Percentiles rank a stretch among this genome's conserved stretches.
phyloP scores from a whole-genome alignment of 2,113 vertebrate species.

The Seriola quinqueradiata region DNA sequence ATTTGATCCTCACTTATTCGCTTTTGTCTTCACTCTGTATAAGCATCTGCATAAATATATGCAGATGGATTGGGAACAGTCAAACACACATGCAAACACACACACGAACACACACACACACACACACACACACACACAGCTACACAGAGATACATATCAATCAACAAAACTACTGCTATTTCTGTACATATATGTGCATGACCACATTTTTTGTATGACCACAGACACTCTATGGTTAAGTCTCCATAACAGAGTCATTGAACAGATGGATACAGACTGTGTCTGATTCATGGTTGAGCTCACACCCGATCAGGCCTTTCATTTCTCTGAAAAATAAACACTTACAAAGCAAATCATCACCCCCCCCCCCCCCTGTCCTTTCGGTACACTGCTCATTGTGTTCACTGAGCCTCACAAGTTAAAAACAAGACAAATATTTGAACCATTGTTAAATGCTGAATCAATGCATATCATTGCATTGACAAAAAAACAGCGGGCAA shows the following conservation, averaged over 20 bases:
- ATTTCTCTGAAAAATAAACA: constrained; percentile 54
- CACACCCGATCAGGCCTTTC: constrained; percentile 44
- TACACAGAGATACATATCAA: background rate
- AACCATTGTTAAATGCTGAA: background rate
- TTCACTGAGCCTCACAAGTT: constrained; percentile 11
- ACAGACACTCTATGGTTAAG: background rate
- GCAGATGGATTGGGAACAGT: constrained; percentile 2
- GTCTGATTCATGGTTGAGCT: constrained; percentile 53
- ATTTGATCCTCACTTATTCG: background rate
- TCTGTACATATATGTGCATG: background rate
- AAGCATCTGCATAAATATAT: background rate
- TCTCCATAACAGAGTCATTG: constrained; percentile 14
- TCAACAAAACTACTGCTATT: background rate
- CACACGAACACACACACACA: no score
- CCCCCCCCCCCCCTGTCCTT: background rate
- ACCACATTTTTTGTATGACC: background rate
- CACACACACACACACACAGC: no score
- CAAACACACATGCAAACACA: background rate
- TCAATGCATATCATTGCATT: background rate
- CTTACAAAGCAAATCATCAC: constrained; percentile 22
- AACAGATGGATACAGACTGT: constrained; percentile 18
- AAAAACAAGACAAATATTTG: background rate
- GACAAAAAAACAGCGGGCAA: background rate
- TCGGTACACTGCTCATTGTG: background rate
- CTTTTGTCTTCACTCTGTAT: constrained; percentile 5